Evolutionary conservation across 2,113 vertebrate species (phyloP), one percentile per base, ranked within the genome.

Genomic region (Setophaga petechia): DNA sequence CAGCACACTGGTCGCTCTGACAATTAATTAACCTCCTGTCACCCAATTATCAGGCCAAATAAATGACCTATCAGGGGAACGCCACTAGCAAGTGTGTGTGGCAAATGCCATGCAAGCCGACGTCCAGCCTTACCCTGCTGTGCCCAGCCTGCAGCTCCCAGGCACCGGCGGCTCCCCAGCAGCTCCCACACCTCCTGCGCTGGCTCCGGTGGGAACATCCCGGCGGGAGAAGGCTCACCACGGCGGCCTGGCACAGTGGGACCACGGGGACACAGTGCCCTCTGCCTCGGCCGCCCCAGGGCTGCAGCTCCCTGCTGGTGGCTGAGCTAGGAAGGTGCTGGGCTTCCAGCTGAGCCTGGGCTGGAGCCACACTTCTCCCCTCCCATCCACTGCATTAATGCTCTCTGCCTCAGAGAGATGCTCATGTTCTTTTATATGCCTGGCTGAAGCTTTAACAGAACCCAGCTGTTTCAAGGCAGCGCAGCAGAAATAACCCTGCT

Each of bases 351-450:
- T 44, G 73, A 90, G 75, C 79, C 72, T 22, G 19, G 61, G 43
- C 52, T 57, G 15, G 41, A 87, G 63, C 59, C 24, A 7, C 16
- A 2, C 28, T 82, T 61, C 85, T 90, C 55, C 44, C 51, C 58
- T 87, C 54, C 66, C 1, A 1, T 30, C 71, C 66, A 33, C 79
- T 96, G 94, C 92, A 94, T 35, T 96, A 96, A 94, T 89, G 46
- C 85, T 84, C 52, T 74, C 90, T 59, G 93, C 96, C 95, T 96
- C 88, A 81, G 93, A 90, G 93, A 90, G 93, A 96, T 94, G 92
- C 96, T 96, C 93, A 93, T 3, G 88, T 72, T 93, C 95, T 93
- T 95, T 79, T 68, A 11, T 49, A 87, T 37, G 76, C 25, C 79
- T 58, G 83, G 76, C 79, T 92, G 92, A 67, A 87, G 92, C 57